Conservation (phyloP, 2,888 invertebrate genomes). For the Agrilus mali region DNA sequence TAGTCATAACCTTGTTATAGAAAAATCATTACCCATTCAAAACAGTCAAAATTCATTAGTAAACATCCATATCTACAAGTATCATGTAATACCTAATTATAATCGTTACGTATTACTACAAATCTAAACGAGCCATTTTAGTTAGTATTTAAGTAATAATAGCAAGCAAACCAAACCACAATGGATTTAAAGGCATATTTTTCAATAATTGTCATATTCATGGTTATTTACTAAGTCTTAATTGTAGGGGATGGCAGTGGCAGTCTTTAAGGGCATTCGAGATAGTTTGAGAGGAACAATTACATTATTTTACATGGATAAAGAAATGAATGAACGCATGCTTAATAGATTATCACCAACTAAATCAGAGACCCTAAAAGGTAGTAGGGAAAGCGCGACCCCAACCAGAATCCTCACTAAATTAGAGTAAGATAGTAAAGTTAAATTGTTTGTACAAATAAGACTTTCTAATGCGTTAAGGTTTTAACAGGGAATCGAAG, state of each 20-base stretch:
- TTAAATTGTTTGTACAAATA: not conserved
- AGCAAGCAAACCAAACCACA: not conserved
- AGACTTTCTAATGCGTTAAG: not conserved
- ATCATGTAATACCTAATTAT: too few species aligned
- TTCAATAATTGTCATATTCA: constrained; percentile 1
- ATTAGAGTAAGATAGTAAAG: constrained; percentile 34
- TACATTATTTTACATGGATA: constrained; percentile 65
- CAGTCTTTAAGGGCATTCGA: constrained; percentile 56
- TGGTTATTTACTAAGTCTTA: constrained; percentile 6
- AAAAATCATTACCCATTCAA: too few species aligned
- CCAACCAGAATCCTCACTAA: constrained; percentile 31
- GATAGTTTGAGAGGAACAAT: constrained; percentile 71
- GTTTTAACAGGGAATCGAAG: constrained; percentile 58
- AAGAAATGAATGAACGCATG: constrained; percentile 57
- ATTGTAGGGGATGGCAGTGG: constrained; percentile 51
- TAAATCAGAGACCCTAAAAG: constrained; percentile 36
- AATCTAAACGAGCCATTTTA: too few species aligned
- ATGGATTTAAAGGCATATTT: constrained; percentile 14
- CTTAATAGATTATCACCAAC: constrained; percentile 42
- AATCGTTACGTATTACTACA: too few species aligned
- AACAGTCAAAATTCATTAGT: too few species aligned
- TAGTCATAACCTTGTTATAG: too few species aligned
- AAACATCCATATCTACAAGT: too few species aligned
- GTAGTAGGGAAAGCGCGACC: constrained; percentile 24
- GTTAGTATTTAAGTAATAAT: too few species aligned